Evolutionary conservation across 2,888 invertebrate genomes (phyloP).

Genomic region (Antheraea yamamai): DNA sequence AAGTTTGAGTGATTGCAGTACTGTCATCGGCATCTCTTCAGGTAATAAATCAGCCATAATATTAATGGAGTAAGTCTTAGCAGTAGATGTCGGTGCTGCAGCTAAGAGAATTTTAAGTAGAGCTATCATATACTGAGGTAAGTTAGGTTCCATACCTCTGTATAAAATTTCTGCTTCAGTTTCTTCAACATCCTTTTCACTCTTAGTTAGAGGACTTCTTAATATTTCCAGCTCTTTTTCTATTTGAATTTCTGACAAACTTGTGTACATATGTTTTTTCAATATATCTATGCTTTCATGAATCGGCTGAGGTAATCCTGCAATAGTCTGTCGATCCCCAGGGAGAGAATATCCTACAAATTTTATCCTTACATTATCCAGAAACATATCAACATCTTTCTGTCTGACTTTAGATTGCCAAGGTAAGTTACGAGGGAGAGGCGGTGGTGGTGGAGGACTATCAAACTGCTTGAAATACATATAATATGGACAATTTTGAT

Average conservation of each 20-base stretch:
- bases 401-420: constrained; percentile 98
- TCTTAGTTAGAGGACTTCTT: constrained; percentile 93
- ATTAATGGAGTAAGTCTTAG: constrained; percentile 98
- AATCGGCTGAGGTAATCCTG: constrained; percentile 97
- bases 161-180: constrained; percentile 95
- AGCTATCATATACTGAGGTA: constrained; percentile 99
- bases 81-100: constrained; percentile 99
- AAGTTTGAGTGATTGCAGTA: constrained; percentile 95
- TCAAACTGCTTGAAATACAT: constrained; percentile 75
- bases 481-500: constrained; percentile 67
- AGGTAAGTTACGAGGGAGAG: constrained; percentile 86
- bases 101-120: constrained; percentile 97
- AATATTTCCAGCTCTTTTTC: constrained; percentile 95
- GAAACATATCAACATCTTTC: constrained; percentile 95
- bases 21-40: constrained; percentile 98
- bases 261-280: constrained; percentile 96
- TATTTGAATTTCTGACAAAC: constrained; percentile 95
- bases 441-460: constrained; percentile 74
- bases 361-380: constrained; percentile 95
- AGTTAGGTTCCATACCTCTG: constrained; percentile 95
- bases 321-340: constrained; percentile 93
- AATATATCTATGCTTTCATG: constrained; percentile 97
- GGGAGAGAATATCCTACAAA: constrained; percentile 97
- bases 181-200: constrained; percentile 89
- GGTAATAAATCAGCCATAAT: constrained; percentile 99